Evolutionary conservation across 2,797 vertebrate genomes (phyloP), one percentile per base, ranked within the genome.

Genomic region (Tiaroga cobitis): DNA sequence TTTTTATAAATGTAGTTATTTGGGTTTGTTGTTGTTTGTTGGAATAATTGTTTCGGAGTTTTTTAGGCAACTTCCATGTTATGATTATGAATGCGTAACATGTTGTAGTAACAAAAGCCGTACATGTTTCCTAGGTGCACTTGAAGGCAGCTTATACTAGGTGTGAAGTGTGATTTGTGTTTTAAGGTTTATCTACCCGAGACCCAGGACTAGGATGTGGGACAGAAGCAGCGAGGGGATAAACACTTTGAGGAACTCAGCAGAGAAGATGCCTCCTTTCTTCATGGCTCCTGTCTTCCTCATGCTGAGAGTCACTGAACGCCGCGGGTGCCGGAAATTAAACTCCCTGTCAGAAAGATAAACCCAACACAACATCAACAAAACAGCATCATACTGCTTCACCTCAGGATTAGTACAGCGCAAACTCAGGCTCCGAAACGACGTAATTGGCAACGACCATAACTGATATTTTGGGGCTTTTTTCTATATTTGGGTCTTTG

Each of bases 271-370:
- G 73, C 98, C 98, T 81, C 98, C 98, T 93, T 99, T 99, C 94
- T 99, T 99, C 98, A 99, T 99, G 89, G 96, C 98, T 73, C 98
- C 97, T 0, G 97, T 98, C 94, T 98, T 99, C 88, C 98, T 97
- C 98, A 99, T 99, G 94, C 98, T 99, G 91, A 99, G 95, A 18
- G 96, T 97, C 69, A 97, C 96, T 0, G 97, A 95, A 87, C 97
- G 96, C 16, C 97, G 97, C 1, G 97, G 98, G 94, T 99, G 98
- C 85, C 97, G 96, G 95, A 99, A 99, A 90, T 98, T 96, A 93
- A 99, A 99, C 91, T 99, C 98, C 95, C 98, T 99, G 92, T 8
- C 70, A 81, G 19, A 72, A 7, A 90, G 11, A 86, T 19, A 88
- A 78, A 65, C 13, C 54, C 18, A 79, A 54, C 56, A 79, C 37